Evolutionary conservation across 2,888 invertebrate species (phyloP).

Genomic region (Seladonia tumulorum): DNA sequence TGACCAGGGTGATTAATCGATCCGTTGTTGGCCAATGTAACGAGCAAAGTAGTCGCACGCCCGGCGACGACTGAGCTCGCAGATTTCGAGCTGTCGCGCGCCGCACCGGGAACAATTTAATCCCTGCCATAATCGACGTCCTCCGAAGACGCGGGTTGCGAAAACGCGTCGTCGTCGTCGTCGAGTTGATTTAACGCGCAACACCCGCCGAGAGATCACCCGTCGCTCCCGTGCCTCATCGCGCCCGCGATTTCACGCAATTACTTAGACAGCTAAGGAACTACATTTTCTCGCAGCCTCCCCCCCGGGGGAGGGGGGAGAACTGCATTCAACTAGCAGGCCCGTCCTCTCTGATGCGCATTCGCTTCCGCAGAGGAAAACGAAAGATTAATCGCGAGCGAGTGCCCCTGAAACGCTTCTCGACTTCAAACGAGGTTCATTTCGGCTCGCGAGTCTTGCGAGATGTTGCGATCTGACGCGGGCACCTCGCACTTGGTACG

Average conservation of each 20-base stretch:
- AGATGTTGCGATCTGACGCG: neutral
- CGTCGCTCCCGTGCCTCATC: neutral
- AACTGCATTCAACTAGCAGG: neutral
- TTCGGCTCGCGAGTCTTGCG: constrained; percentile 11
- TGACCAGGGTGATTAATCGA: constrained; percentile 50
- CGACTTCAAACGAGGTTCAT: neutral
- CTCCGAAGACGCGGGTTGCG: constrained; percentile 13
- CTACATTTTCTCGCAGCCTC: constrained; percentile 5
- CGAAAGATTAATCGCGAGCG: constrained; percentile 8
- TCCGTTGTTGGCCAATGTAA: constrained; percentile 51
- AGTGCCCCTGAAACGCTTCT: neutral
- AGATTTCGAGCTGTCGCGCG: constrained; percentile 17
- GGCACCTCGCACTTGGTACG: neutral
- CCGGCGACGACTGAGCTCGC: constrained; percentile 31
- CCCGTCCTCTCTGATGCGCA: neutral
- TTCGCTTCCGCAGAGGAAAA: neutral
- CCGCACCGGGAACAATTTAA: constrained; percentile 22
- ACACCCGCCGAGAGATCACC: constrained; percentile 14
- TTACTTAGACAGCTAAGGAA: constrained; percentile 35
- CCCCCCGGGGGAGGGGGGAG: neutral
- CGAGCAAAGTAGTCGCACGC: constrained; percentile 43
- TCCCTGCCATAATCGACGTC: constrained; percentile 27
- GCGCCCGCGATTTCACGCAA: constrained; percentile 35
- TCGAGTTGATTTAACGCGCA: constrained; percentile 21
- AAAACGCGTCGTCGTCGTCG: neutral